Conservation (phyloP, 2,113 vertebrate genomes). For the Nyctibius bracteatus region DNA sequence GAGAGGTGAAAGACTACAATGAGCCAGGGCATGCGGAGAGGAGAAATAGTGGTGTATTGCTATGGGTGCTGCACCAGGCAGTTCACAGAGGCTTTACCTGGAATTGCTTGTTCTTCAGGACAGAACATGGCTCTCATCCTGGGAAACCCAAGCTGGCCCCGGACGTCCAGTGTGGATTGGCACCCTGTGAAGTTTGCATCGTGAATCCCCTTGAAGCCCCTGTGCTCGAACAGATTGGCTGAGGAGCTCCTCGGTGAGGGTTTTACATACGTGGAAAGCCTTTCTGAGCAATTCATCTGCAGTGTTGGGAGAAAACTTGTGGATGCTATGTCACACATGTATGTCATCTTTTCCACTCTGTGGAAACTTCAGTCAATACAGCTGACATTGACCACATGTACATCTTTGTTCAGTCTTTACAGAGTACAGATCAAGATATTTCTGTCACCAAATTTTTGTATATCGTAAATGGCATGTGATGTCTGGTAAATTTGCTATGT, state of each 20-base stretch:
- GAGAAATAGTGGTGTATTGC: background rate
- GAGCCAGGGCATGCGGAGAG: background rate
- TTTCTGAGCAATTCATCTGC: background rate
- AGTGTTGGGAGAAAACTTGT: background rate
- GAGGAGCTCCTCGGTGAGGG: background rate
- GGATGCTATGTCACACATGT: background rate
- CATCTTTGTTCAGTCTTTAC: background rate
- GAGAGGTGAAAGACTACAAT: background rate
- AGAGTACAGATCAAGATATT: background rate
- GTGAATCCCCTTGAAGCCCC: background rate
- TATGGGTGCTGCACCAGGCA: background rate
- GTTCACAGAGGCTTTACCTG: background rate
- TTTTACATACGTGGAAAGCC: background rate
- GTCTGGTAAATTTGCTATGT: background rate
- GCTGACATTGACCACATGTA: background rate
- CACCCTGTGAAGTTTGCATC: background rate
- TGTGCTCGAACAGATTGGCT: background rate
- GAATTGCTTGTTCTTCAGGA: background rate
- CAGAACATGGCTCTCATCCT: background rate
- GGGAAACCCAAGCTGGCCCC: background rate
- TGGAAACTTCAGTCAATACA: background rate
- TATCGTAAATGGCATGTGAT: background rate
- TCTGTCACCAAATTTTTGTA: background rate
- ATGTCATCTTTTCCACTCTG: background rate
- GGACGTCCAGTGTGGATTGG: background rate